Evolutionary conservation across 2,113 vertebrate species (phyloP).

Genomic region (Lagopus muta): DNA sequence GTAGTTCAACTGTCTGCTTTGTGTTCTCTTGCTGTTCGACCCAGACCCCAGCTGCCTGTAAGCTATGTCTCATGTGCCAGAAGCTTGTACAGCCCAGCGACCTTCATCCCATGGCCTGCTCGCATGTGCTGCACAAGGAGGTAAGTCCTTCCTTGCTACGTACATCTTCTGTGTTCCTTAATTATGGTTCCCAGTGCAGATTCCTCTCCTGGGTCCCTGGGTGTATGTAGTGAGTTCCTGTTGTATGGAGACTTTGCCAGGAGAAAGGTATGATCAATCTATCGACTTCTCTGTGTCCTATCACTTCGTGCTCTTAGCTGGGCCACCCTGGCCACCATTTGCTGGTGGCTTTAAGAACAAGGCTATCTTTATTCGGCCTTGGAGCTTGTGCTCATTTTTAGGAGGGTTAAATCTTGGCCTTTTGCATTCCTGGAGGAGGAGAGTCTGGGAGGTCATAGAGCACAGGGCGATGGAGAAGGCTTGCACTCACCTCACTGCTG

Average conservation of each 20-base stretch:
- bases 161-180: neutral
- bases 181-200: fast-evolving
- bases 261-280: neutral
- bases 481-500: neutral
- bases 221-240: fast-evolving
- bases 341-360: neutral
- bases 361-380: neutral
- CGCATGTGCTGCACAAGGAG: constrained; percentile 88
- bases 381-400: neutral
- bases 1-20: neutral
- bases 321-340: fast-evolving
- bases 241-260: neutral
- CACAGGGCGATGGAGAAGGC: neutral
- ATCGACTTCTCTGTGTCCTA: neutral
- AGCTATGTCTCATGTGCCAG: constrained; percentile 93
- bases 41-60: constrained; percentile 73
- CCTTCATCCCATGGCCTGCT: constrained; percentile 87
- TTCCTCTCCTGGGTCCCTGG: neutral
- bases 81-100: constrained; percentile 83
- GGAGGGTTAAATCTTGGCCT: neutral
- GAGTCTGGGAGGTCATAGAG: neutral
- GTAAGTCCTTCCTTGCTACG: constrained; percentile 38
- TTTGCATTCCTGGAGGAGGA: neutral
- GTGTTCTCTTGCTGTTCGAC: fast-evolving
- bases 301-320: neutral